Evolutionary conservation across 2,113 vertebrate genomes (phyloP), one percentile per base, ranked within the genome.

Genomic region (Colinus virginianus): DNA sequence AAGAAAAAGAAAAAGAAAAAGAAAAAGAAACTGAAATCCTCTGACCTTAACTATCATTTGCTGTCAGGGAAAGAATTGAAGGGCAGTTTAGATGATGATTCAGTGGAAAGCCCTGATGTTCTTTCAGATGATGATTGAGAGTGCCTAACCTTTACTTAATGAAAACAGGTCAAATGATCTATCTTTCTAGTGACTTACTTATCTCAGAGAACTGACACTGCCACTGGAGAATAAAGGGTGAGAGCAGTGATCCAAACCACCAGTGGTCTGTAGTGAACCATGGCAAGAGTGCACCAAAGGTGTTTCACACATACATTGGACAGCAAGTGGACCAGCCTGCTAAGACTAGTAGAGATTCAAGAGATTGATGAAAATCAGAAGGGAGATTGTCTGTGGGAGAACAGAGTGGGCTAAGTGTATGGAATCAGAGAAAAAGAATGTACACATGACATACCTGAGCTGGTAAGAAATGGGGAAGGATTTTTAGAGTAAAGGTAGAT

Each of bases 201-300:
- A 16, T 43, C 15, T 38, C 25, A 56, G 30, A 77, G 26, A 45
- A 30, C 43, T 81, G 30, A 40, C 66, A 25, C 42, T 59, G 32
- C 18, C 45, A 49, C 14, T 51, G 71, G 69, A 49, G 30, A 85
- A 22, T 23, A n/a, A 58, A 58, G 30, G 30, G 18, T 28, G 49
- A 7, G 26, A 70, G 42, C 63, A 80, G 42, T 0, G 0, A n/a
- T 62, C 12, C 12, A 67, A 66, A 72, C 7, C 14, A 58, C 0
- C 42, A 9, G 5, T 14, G 40, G 15, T 38, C 64, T 77, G 69
- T 32, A 43, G 17, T 45, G 28, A 40, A 62, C 2, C 15, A 1
- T 1, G 42, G 17, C 28, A 48, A 30, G 25, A 59, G 6, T 21
- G 28, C 64, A 26, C 17, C 69, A 17, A 53, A 55, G 36, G 19